These are phyloP conservation scores for Dromiciops gliroides DNA, from an alignment of 2,113 vertebrate species.

Conservation along the genomic window DNA sequence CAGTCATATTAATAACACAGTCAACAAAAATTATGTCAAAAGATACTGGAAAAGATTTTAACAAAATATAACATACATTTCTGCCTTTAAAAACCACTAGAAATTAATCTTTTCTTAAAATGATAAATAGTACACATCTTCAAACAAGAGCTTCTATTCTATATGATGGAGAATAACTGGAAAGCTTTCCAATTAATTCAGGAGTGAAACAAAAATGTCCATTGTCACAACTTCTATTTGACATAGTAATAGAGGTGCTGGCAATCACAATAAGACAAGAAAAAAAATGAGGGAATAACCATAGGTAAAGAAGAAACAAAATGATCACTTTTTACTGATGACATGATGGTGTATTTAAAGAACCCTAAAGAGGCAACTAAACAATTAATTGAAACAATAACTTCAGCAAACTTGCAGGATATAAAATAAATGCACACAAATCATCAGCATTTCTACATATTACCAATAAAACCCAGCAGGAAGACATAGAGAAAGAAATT, in stretches of 20 bases:
- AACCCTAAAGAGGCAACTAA: background rate
- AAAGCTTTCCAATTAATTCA: background rate
- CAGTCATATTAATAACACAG: background rate
- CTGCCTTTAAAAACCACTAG: background rate
- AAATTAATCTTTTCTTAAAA: background rate
- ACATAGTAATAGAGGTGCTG: background rate
- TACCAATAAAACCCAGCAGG: background rate
- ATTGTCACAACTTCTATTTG: background rate
- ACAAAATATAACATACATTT: background rate
- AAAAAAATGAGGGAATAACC: background rate
- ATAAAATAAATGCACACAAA: background rate
- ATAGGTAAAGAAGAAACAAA: background rate
- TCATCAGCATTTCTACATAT: background rate
- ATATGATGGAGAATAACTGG: background rate
- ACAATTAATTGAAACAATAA: background rate
- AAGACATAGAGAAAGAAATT: background rate
- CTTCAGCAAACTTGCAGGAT: background rate
- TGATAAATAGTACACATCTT: background rate
- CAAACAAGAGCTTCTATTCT: background rate
- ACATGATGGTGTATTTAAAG: background rate
- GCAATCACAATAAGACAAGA: background rate
- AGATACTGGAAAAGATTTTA: background rate
- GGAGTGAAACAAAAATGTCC: background rate
- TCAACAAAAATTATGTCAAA: background rate
- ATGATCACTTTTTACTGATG: background rate